Evolutionary conservation across 1,140 invertebrate species (phyloP).

Genomic region (Streblospio benedicti): DNA sequence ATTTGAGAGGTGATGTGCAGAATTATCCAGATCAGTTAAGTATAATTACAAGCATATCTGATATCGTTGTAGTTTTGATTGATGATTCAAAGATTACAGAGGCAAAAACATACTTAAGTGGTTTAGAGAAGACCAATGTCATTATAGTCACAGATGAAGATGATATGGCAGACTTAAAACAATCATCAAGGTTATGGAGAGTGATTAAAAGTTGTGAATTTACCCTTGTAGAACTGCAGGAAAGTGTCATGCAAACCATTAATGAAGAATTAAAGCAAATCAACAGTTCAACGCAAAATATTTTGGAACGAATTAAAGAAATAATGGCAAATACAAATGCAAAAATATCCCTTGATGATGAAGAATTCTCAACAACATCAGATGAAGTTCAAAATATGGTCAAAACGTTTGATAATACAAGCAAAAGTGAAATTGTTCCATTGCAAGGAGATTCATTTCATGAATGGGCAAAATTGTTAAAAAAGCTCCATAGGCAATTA

Average conservation of each 20-base stretch:
- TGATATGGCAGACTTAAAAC: not conserved
- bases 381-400: not conserved
- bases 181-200: no score
- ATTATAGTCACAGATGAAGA: not conserved
- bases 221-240: no score
- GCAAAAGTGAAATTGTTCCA: not conserved
- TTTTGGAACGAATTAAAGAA: not conserved
- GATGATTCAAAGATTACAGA: not conserved
- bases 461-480: not conserved
- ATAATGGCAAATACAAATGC: not conserved
- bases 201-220: no score
- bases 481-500: not conserved
- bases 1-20: not conserved
- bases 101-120: not conserved
- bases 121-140: not conserved
- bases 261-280: not conserved
- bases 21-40: not conserved
- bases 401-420: not conserved
- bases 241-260: not conserved
- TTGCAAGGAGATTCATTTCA: not conserved
- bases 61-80: not conserved
- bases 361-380: not conserved
- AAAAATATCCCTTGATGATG: not conserved
- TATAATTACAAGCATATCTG: not conserved
- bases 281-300: not conserved